Base-by-base conservation (phyloP, 2,888 invertebrate species). In the Melolontha melolontha region DNA sequence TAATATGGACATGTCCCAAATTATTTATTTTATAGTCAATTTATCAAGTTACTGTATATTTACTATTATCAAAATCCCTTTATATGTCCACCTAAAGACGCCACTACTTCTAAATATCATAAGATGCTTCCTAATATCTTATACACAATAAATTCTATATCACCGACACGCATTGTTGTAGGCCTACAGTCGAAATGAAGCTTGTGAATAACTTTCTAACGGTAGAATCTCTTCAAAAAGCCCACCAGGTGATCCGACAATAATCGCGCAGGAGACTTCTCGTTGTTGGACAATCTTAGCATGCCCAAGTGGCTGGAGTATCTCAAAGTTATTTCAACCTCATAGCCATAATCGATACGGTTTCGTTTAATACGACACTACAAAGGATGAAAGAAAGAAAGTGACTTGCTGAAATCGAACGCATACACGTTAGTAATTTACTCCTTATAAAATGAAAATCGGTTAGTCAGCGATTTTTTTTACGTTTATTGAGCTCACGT, bases 391-490 rank as follows among this genome's bases (percentile, higher is more conserved):
- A 34, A 34, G 34, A 10, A 47, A 47, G 29, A 59, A 59, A 47
- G 44, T 59, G 59, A 59, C 47, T 59, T 59, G 59, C 59, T 14
- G 29, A 47, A 59, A 10, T 14, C 34, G 34, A 34, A 10, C 34
- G 1, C 29, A 59, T 16, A 34, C 16, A 6, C 34, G n/a, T 34
- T 10, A 10, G n/a, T 47, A 29, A 47, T 22, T 59, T 59, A 34
- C 29, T 59, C 44, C 16, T 6, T 22, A 47, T 14, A 14, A 27
- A 16, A 12, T 59, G 47, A 41, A 47, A 44, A 16, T 47, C 47
- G 29, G 27, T 59, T 47, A 47, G 47, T 59, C 59, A 47, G 34
- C 29, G 5, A 14, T 22, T 47, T 57, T 34, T 57, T 11, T 47
- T 14, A 11, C 29, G 29, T 17, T 59, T 44, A 11, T 59, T 8